Conservation (phyloP, 2,113 vertebrate genomes). For the Lynx canadensis region DNA sequence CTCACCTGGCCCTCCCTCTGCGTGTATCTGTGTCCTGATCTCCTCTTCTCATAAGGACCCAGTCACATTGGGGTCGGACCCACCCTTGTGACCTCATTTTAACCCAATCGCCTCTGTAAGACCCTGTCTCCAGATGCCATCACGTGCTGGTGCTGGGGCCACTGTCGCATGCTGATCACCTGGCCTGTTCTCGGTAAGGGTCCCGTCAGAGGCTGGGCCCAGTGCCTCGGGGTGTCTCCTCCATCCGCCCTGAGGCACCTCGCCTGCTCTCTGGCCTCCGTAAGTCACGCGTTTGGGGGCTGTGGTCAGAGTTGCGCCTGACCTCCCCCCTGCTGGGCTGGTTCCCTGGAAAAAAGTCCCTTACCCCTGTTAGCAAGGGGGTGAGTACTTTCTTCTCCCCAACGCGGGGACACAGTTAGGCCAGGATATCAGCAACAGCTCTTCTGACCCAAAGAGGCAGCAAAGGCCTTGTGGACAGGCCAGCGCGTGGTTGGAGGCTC, state of each 20-base stretch:
- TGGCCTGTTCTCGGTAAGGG: neutral
- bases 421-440: neutral
- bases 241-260: neutral
- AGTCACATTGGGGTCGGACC: neutral
- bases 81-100: neutral
- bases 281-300: neutral
- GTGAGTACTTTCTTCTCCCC: neutral
- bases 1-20: too few species aligned
- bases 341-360: neutral
- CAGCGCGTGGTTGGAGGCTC: neutral
- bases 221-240: neutral
- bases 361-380: neutral
- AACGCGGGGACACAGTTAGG: neutral
- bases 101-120: neutral
- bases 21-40: neutral
- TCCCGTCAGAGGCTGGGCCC: fast-evolving
- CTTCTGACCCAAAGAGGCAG: neutral
- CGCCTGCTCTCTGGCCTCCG: neutral
- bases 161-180: neutral
- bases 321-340: neutral
- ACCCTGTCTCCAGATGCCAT: neutral
- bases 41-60: neutral
- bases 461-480: neutral
- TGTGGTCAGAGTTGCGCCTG: neutral
- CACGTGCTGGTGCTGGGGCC: neutral